phyloP scores from a whole-genome alignment of 2,113 vertebrate genomes.

The Cyprinodon variegatus region DNA sequence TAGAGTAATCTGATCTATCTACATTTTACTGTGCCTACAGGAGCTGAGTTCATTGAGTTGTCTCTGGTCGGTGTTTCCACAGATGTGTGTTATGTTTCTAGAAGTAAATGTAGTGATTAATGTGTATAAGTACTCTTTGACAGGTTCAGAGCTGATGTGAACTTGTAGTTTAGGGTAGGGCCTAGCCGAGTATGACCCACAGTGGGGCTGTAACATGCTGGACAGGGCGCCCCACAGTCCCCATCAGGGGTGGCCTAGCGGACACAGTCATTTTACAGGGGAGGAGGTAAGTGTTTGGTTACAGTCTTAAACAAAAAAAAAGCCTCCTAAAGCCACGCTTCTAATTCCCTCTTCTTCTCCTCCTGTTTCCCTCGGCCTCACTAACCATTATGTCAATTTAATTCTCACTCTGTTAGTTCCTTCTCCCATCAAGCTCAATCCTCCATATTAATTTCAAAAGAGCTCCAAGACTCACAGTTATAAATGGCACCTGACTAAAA shows the following conservation, averaged over 20 bases:
- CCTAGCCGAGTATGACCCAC: constrained; percentile 48
- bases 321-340: constrained; percentile 35
- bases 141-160: constrained; percentile 60
- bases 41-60: constrained; percentile 46
- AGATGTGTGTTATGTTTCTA: constrained; percentile 23
- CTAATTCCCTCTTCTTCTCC: constrained; percentile 36
- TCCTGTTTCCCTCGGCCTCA: constrained; percentile 42
- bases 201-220: constrained; percentile 19
- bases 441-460: constrained; percentile 56
- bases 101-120: constrained; percentile 51
- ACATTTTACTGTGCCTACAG: constrained; percentile 41
- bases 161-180: constrained; percentile 36
- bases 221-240: constrained; percentile 33
- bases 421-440: constrained; percentile 22
- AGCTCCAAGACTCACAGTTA: constrained; percentile 61
- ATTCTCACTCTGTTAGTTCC: constrained; percentile 16
- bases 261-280: constrained; percentile 60
- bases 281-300: constrained; percentile 66
- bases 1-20: constrained; percentile 33
- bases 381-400: constrained; percentile 50
- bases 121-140: constrained; percentile 49
- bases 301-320: constrained; percentile 71
- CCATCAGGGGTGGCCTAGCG: constrained; percentile 57
- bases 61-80: constrained; percentile 24
- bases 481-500: constrained; percentile 79